phyloP scores from a whole-genome alignment of 2,113 vertebrate species.

The Python bivittatus region DNA sequence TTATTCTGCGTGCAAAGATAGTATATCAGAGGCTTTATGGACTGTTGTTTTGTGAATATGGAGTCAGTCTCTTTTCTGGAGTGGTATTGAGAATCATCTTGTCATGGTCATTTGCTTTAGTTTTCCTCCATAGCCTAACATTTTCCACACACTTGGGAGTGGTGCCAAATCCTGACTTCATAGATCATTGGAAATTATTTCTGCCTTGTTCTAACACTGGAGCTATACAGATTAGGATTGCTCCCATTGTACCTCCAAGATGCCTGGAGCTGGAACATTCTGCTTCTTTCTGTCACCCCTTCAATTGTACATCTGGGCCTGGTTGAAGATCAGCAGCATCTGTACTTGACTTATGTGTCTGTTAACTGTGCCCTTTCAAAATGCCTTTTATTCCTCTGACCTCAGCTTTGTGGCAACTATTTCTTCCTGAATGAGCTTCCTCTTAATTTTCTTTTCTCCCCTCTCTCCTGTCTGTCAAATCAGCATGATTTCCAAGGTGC shows the following conservation, averaged over 20 bases:
- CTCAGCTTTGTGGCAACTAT: background rate
- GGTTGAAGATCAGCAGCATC: background rate
- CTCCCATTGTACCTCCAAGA: constrained; percentile 3
- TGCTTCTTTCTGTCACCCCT: background rate
- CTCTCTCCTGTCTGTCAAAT: background rate
- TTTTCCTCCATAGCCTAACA: background rate
- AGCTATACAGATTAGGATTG: background rate
- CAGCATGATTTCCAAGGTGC: background rate
- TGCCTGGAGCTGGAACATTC: background rate
- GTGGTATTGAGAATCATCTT: background rate
- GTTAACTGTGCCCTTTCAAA: background rate
- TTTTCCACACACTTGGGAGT: background rate
- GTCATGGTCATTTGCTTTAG: background rate
- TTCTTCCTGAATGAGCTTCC: background rate
- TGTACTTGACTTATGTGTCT: background rate
- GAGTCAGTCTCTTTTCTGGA: background rate
- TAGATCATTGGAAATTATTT: constrained; percentile 21
- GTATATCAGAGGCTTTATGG: background rate
- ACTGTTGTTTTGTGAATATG: background rate
- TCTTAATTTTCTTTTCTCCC: background rate
- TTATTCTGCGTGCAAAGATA: background rate
- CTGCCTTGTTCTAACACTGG: background rate
- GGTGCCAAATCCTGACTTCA: constrained; percentile 10
- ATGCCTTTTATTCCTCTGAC: background rate
- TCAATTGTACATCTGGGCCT: background rate